Conservation (phyloP, 2,888 invertebrate species). For the Tubulanus polymorphus region DNA sequence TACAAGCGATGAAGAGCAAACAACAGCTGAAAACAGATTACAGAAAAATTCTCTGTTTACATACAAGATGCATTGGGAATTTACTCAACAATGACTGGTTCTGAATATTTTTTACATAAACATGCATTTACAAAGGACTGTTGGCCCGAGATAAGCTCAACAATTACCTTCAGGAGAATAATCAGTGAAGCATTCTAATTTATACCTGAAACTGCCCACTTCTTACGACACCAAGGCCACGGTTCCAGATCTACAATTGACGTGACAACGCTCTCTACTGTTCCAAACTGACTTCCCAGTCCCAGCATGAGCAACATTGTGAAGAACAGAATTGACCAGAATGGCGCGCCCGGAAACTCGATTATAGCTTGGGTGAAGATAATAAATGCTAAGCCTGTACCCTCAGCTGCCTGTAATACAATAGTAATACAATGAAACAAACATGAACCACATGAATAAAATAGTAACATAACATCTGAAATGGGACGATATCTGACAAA, state of each 20-base stretch:
- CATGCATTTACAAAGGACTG: too few relatives aligned
- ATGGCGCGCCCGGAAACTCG: conserved; percentile 86
- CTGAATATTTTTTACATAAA: too few relatives aligned
- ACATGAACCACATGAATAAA: not conserved
- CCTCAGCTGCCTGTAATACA: conserved; percentile 79
- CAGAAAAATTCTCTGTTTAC: too few relatives aligned
- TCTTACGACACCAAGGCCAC: conserved; percentile 79
- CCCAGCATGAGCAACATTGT: conserved; percentile 90
- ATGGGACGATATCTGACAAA: not conserved
- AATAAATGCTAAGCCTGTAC: conserved; percentile 91
- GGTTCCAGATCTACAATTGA: conserved; percentile 92
- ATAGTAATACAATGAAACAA: not conserved
- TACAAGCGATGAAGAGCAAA: conserved; percentile 29
- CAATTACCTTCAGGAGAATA: too few relatives aligned
- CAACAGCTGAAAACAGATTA: conserved; percentile 23
- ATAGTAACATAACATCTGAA: not conserved
- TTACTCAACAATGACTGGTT: too few relatives aligned
- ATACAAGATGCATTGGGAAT: too few relatives aligned
- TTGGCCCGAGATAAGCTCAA: too few relatives aligned
- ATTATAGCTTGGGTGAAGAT: conserved; percentile 97
- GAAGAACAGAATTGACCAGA: conserved; percentile 96
- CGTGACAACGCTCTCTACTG: conserved; percentile 92
- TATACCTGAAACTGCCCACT: too few relatives aligned
- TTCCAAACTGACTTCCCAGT: conserved; percentile 92
- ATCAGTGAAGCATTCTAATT: too few relatives aligned